Evolutionary conservation across 92 coral and sea anemone genomes (phyloP).

Genomic region (Parazoanthus swiftii): DNA sequence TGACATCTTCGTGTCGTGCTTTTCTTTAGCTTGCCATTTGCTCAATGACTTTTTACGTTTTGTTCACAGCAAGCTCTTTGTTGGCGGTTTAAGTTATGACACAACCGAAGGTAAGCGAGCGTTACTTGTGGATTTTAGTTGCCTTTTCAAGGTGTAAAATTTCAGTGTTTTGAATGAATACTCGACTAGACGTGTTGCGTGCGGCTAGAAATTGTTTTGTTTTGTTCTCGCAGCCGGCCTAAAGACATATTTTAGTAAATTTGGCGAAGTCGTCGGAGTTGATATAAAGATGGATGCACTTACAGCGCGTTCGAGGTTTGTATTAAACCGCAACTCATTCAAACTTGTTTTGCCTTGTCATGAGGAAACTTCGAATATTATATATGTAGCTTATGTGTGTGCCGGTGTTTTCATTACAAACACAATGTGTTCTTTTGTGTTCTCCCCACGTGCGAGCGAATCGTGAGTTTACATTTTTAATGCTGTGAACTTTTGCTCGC

Average conservation of each 20-base stretch:
- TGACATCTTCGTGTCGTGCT: not conserved
- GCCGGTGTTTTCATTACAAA: slow-evolving; percentile 60
- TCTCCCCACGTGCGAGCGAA: slow-evolving; percentile 52
- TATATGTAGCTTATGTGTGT: slow-evolving; percentile 45
- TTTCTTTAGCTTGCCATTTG: slow-evolving; percentile 13
- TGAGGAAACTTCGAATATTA: slow-evolving; percentile 52
- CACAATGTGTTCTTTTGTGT: slow-evolving; percentile 66
- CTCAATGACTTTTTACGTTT: slow-evolving; percentile 10
- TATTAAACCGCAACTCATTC: slow-evolving; percentile 17
- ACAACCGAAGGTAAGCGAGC: slow-evolving; percentile 84
- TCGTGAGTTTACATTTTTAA: slow-evolving; percentile 77
- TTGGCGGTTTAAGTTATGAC: slow-evolving; percentile 98
- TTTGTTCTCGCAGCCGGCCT: slow-evolving; percentile 66
- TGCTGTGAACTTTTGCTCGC: slow-evolving; percentile 44
- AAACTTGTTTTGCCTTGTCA: slow-evolving; percentile 40
- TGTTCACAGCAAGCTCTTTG: slow-evolving; percentile 94
- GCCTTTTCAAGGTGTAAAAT: slow-evolving; percentile 1
- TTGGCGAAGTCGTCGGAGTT: slow-evolving; percentile 92
- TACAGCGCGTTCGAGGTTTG: slow-evolving; percentile 93
- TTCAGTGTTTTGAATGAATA: slow-evolving; percentile 5
- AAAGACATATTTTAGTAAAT: slow-evolving; percentile 79
- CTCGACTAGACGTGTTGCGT: slow-evolving; percentile 13
- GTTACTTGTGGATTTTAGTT: slow-evolving; percentile 36
- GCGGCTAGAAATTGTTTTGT: slow-evolving; percentile 22
- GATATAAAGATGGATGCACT: slow-evolving; percentile 91